Base-by-base conservation (phyloP, 2,113 vertebrate genomes). In the Paracyprichromis sp. region DNA sequence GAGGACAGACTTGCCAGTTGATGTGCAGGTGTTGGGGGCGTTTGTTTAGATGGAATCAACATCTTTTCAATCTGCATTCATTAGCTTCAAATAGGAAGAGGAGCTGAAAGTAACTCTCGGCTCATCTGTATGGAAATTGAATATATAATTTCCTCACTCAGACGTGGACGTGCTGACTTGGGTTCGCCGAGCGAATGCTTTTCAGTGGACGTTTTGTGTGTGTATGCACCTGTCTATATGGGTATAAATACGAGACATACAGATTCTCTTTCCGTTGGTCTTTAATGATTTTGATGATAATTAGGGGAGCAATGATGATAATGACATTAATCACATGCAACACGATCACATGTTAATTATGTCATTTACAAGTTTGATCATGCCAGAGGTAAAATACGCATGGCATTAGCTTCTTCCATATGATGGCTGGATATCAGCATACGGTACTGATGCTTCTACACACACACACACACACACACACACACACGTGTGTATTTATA, bases 41-140 rank as follows among this genome's bases (percentile, higher is more conserved):
- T 88, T 90, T 89, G 90, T 94, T 92, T 82, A 61, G 86, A 91
- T 52, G 61, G 83, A 92, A 92, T 92, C 90, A 89, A 86, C 84
- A 86, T 90, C 86, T 87, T 90, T 93, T 94, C 92, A 93, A 94
- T 95, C 91, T 93, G 91, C 87, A 92, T 95, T 94, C 86, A 93
- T 95, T 93, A 91, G 76, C 86, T 86, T 85, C 76, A 92, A 90
- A 94, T 83, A 43, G 90, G 89, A 92, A 85, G 93, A 88, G 83
- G 78, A 45, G 84, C 85, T 86, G 84, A 71, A 90, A 94, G 92
- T 90, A 87, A 92, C 73, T 90, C 85, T 82, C 69, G 84, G 82
- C 93, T 96, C 94, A 94, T 96, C 88, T 95, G 71, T 89, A 88
- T 92, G 91, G 87, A 94, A 94, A 95, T 95, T 76, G 86, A 92